Base-by-base conservation (phyloP, 2,797 vertebrate species). In the Enteromius fasciolatus region DNA sequence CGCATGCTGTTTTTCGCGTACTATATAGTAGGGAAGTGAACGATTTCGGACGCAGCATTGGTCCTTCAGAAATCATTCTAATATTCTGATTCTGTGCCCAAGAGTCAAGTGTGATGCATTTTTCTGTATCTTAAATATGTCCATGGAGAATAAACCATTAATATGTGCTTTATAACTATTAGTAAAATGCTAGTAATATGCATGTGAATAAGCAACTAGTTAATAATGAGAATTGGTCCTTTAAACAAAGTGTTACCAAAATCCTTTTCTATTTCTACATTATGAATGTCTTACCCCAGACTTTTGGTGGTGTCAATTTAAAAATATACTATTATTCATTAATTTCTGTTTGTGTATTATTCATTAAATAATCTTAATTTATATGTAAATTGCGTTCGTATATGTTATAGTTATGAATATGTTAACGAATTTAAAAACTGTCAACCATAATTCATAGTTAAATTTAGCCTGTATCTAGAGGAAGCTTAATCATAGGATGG, bases 401-500 rank as follows among this genome's bases (percentile, higher is more conserved):
- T 46, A 46, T 33, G 15, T 20, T 52, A 18, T 20, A 20, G 50
- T 18, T 50, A 50, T 50, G 15, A 50, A 50, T 50, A 20, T 36
- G 20, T n/a, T 52, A 33, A 31, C 1, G 0, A 54, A 33, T 52
- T 4, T 18, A 72, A 11, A 50, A 18, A 8, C 5, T 48, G 1
- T n/a, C 18, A 52, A 2, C 33, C 33, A 11, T 44, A 11, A 17
- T 69, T 79, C 54, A 28, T 5, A 61, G 52, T 59, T 70, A 46
- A 18, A 61, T 36, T 73, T 39, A 48, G 67, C 25, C 54, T 80
- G 11, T 20, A 3, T 81, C 9, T 36, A 73, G 44, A 63, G 79
- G 68, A 74, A 63, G 33, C 50, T 50, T 46, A 73, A 63, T 81
- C 69, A 50, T 63, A 18, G 28, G 41, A 81, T 66, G 63, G 63